phyloP scores from a whole-genome alignment of 2,797 vertebrate genomes.

The Oreortyx pictus region DNA sequence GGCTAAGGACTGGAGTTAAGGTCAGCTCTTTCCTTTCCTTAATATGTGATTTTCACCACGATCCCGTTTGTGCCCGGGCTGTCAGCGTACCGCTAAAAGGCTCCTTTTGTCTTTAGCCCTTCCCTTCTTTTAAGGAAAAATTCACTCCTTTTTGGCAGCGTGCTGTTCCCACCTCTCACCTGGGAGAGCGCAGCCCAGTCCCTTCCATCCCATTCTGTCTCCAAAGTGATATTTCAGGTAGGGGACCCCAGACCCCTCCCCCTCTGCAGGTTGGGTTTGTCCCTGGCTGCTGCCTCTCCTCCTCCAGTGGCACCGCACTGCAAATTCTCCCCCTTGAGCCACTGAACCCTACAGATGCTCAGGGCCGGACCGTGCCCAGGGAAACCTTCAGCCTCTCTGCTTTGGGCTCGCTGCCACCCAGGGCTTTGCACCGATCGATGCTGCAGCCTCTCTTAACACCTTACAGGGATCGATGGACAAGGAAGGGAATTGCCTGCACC shows the following conservation, averaged over 20 bases:
- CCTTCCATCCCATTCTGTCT: not conserved
- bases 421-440: conserved; percentile 45
- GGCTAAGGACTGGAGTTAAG: conserved; percentile 12
- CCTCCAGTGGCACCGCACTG: rapidly evolving
- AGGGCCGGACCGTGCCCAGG: not conserved
- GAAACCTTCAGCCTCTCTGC: not conserved
- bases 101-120: conserved; percentile 39
- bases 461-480: conserved; percentile 66
- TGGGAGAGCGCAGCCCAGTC: not conserved
- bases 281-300: not conserved
- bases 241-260: not conserved
- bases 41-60: conserved; percentile 35
- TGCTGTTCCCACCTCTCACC: not conserved
- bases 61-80: conserved; percentile 37
- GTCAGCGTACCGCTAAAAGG: conserved; percentile 6
- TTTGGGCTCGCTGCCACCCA: not conserved
- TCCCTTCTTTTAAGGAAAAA: conserved; percentile 35
- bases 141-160: not conserved
- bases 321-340: rapidly evolving
- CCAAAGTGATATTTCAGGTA: rapidly evolving
- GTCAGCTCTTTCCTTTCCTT: conserved; percentile 37
- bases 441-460: conserved; percentile 49
- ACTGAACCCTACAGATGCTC: not conserved
- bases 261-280: not conserved
- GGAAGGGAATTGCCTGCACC: conserved; percentile 44